phyloP scores from a whole-genome alignment of 2,113 vertebrate species.

The Natator depressus region DNA sequence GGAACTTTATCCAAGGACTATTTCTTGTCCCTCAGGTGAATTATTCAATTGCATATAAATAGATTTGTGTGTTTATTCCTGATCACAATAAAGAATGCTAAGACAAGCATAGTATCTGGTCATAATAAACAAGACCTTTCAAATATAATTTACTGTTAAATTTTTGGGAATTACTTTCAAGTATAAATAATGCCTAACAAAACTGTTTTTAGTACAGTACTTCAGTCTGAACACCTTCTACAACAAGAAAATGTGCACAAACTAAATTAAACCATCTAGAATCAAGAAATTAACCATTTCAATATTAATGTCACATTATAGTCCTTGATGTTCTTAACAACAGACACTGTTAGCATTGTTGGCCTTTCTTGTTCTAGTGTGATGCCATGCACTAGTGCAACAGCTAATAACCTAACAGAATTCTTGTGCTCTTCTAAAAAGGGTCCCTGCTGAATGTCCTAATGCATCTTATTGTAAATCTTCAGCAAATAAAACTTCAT shows the following conservation, averaged over 20 bases:
- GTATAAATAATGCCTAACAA: conserved; percentile 31
- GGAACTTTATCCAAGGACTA: conserved; percentile 79
- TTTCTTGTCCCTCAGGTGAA: conserved; percentile 59
- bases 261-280: conserved; percentile 32
- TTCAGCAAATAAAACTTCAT: conserved; percentile 90
- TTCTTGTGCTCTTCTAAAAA: conserved; percentile 79
- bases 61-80: conserved; percentile 74
- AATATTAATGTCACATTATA: conserved; percentile 46
- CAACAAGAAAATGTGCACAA: conserved; percentile 30
- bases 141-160: conserved; percentile 60
- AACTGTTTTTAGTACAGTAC: conserved; percentile 12
- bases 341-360: conserved; percentile 47
- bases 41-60: conserved; percentile 68
- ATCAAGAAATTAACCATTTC: conserved; percentile 39
- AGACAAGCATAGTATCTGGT: conserved; percentile 70
- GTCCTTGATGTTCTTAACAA: conserved; percentile 41
- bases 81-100: conserved; percentile 72
- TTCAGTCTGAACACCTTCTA: conserved; percentile 11
- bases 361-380: conserved; percentile 65
- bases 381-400: conserved; percentile 78
- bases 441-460: conserved; percentile 84
- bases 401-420: conserved; percentile 81
- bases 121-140: conserved; percentile 67
- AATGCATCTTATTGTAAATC: conserved; percentile 87
- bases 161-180: conserved; percentile 7